These are phyloP conservation scores for Lepilemur septentrionalis DNA, from an alignment of 2,797 vertebrate species.

Conservation along the genomic window DNA sequence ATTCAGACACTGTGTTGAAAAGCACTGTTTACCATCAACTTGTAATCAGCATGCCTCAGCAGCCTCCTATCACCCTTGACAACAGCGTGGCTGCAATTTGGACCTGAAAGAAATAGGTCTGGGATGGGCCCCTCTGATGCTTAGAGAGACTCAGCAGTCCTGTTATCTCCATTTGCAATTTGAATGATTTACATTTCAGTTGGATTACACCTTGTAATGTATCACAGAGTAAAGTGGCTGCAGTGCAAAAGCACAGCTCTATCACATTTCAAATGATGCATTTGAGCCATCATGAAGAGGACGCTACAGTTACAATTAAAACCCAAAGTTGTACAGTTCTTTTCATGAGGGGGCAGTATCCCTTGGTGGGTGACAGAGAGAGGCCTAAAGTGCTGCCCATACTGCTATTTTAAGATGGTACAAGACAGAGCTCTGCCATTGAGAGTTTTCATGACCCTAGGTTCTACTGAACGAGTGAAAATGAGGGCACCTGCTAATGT, in stretches of 20 bases:
- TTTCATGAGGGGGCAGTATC: slow-evolving; percentile 87
- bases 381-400: background rate
- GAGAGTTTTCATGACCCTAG: background rate
- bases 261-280: slow-evolving; percentile 89
- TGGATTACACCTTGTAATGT: slow-evolving; percentile 95
- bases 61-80: slow-evolving; percentile 90
- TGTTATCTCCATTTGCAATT: slow-evolving; percentile 93
- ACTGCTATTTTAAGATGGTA: slow-evolving; percentile 19
- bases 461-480: background rate
- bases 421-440: slow-evolving; percentile 1
- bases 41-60: slow-evolving; percentile 91
- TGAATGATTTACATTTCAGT: slow-evolving; percentile 97
- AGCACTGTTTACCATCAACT: slow-evolving; percentile 91
- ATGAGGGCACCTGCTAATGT: background rate
- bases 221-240: slow-evolving; percentile 88
- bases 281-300: slow-evolving; percentile 92
- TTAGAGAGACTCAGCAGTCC: slow-evolving; percentile 86
- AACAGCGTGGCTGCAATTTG: slow-evolving; percentile 90
- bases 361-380: slow-evolving; percentile 82
- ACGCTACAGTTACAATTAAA: slow-evolving; percentile 96
- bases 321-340: slow-evolving; percentile 89
- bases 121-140: slow-evolving; percentile 83
- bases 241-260: slow-evolving; percentile 85
- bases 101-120: slow-evolving; percentile 84
- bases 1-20: slow-evolving; percentile 82